phyloP scores from a whole-genome alignment of 2,113 vertebrate genomes.

The Chlamydotis undulata region DNA sequence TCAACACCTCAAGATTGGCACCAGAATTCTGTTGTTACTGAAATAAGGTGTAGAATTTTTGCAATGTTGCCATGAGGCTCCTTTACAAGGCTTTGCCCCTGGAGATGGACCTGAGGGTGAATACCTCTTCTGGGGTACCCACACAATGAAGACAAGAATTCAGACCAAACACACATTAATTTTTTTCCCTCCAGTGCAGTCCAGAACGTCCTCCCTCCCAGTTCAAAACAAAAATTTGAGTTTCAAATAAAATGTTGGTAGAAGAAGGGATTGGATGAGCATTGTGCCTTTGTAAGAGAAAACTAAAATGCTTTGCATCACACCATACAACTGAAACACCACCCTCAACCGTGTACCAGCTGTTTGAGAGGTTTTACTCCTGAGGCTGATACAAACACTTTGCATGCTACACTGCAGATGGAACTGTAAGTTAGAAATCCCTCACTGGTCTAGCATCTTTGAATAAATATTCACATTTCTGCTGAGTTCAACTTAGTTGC shows the following conservation, averaged over 20 bases:
- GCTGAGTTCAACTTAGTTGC: neutral
- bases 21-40: neutral
- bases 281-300: neutral
- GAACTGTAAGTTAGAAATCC: neutral
- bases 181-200: accelerated
- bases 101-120: neutral
- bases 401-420: neutral
- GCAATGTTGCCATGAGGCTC: neutral
- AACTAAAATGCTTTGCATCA: neutral
- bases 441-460: neutral
- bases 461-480: neutral
- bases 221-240: neutral
- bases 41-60: neutral
- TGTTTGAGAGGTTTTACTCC: neutral
- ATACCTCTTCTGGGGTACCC: neutral
- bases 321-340: accelerated
- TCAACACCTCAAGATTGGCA: neutral
- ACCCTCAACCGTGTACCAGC: neutral
- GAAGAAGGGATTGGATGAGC: neutral
- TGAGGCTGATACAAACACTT: neutral
- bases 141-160: neutral
- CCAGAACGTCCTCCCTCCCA: neutral
- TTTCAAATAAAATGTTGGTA: neutral
- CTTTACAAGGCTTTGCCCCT: neutral
- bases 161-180: neutral